Conservation (phyloP, 2,888 invertebrate genomes). For the Panopea generosa region DNA sequence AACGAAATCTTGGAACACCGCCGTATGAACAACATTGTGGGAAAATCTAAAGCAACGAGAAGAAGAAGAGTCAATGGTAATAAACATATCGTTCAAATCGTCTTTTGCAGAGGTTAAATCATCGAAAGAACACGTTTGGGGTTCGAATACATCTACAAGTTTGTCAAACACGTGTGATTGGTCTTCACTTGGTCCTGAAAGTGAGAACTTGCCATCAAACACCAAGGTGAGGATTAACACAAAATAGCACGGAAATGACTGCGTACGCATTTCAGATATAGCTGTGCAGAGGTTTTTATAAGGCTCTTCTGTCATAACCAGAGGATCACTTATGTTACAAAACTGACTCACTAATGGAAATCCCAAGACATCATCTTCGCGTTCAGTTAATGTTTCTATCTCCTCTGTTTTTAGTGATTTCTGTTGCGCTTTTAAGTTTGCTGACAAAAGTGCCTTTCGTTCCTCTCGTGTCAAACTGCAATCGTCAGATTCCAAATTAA, state of each 20-base stretch:
- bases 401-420: conserved; percentile 8
- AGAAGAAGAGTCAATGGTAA: not conserved
- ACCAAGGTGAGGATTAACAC: conserved; percentile 27
- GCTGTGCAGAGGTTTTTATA: not conserved
- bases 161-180: not conserved
- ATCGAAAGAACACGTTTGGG: not conserved
- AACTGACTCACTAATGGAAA: conserved; percentile 22
- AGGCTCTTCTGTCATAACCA: conserved; percentile 16
- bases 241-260: conserved; percentile 13
- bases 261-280: conserved; percentile 11
- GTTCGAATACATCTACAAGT: not conserved
- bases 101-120: not conserved
- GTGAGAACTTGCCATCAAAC: conserved; percentile 23
- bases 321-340: not conserved
- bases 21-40: not conserved
- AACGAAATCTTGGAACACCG: not conserved
- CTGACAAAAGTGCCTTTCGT: conserved; percentile 9
- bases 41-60: not conserved
- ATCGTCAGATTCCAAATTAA: conserved; percentile 38
- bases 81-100: not conserved
- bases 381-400: not conserved
- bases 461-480: conserved; percentile 27
- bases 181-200: not conserved
- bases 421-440: conserved; percentile 9
- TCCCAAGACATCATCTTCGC: not conserved